Base-by-base conservation (phyloP, 2,888 invertebrate genomes). In the Cheilosia vernalis region DNA sequence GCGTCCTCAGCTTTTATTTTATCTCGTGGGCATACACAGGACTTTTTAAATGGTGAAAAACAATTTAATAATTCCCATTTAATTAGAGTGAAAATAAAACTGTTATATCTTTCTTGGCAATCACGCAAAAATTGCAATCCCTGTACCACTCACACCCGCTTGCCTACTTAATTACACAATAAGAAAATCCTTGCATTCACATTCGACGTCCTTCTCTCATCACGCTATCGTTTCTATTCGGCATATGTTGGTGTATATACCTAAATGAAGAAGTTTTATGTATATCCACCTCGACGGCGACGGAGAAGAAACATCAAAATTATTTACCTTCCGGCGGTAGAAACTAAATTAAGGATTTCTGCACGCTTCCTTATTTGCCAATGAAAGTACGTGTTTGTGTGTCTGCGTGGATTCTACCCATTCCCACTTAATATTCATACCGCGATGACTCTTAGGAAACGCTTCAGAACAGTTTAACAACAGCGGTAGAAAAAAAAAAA, bases 281-380 rank as follows among this genome's bases (percentile, higher is more conserved):
- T 30, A 44, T 17, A 47, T 37, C n/a, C 47, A 58, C 47, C n/a
- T 37, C 77, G 33, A 42, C 63, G 33, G 17, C 44, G 7, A 64
- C 37, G 64, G 69, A 44, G 69, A 72, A 79, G 64, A 72, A 79
- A 72, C 79, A 72, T 79, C 49, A 64, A 66, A 79, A 79, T 79
- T 79, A 79, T 79, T 79, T 72, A 72, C 64, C 79, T 79, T 79
- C 72, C 79, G 79, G 79, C 72, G 79, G 64, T 72, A 51, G 66
- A 72, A 66, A 72, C 79, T 72, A 79, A 79, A 79, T 79, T 79
- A 79, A 79, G 79, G 64, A 79, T 72, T 79, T 79, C 79, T 79
- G 79, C 72, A 79, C 79, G 79, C 79, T 79, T 79, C 72, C 79
- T 72, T 72, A 64, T 72, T 72, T 72, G 47, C 72, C 70, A 78